These are phyloP conservation scores for Kryphioiulus occultus DNA, from an alignment of 2,888 invertebrate species.

Conservation along the genomic window DNA sequence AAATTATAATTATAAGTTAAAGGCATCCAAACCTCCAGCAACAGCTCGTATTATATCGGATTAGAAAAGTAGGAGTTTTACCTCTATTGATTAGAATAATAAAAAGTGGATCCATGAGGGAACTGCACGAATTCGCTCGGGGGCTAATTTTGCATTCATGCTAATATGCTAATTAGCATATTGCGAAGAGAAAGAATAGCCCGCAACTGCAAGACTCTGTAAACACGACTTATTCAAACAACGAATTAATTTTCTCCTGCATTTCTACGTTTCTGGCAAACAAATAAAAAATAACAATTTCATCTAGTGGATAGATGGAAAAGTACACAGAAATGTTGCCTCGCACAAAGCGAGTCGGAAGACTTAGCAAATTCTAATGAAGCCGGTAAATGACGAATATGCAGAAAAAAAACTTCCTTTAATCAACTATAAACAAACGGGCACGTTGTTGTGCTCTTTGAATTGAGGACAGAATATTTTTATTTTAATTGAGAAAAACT, in stretches of 20 bases:
- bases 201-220: constrained; percentile 34
- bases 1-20: not conserved
- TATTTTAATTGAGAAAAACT: not conserved
- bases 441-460: not conserved
- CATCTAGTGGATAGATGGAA: constrained; percentile 32
- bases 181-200: constrained; percentile 36
- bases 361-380: constrained; percentile 34
- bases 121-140: constrained; percentile 32
- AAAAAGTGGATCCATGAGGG: constrained; percentile 36
- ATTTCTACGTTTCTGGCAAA: constrained; percentile 11
- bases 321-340: constrained; percentile 28
- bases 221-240: constrained; percentile 40
- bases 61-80: constrained; percentile 4
- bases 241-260: constrained; percentile 37
- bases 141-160: constrained; percentile 40
- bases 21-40: not conserved
- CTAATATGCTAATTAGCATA: constrained; percentile 39
- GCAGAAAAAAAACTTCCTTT: not conserved
- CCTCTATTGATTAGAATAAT: constrained; percentile 38
- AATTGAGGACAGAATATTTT: constrained; percentile 25
- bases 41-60: not conserved
- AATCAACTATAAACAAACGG: constrained; percentile 32
- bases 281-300: constrained; percentile 39
- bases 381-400: constrained; percentile 35
- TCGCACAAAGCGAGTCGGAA: constrained; percentile 29